Percentiles rank a stretch among this genome's conserved stretches.
Conservation (phyloP, 2,113 vertebrate species). For the Apus apus region DNA sequence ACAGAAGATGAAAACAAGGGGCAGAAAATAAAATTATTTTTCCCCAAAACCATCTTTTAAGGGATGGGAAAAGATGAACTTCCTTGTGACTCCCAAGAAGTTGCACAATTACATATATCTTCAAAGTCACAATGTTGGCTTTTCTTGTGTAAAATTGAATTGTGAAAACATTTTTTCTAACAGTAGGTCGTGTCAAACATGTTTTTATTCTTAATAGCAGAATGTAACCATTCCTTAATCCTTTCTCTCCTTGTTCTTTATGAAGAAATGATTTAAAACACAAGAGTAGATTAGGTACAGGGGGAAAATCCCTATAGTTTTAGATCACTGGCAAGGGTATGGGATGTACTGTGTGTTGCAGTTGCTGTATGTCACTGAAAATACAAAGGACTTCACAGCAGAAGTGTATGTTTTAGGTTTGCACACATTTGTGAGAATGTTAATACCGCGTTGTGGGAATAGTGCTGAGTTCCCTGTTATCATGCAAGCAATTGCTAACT, state of each 20-base stretch:
- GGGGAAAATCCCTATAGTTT: background rate
- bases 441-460: constrained; percentile 54
- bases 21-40: background rate
- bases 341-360: background rate
- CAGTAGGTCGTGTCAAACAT: background rate
- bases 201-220: background rate
- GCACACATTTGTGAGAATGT: constrained; percentile 49
- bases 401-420: constrained; percentile 7
- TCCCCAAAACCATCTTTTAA: constrained; percentile 23
- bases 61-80: background rate
- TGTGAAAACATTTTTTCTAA: background rate
- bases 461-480: constrained; percentile 80
- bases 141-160: background rate
- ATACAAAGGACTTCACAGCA: background rate
- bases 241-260: constrained; percentile 3
- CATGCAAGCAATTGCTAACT: constrained; percentile 87
- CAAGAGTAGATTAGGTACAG: background rate
- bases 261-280: background rate
- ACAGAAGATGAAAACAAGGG: background rate
- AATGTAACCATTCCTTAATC: background rate
- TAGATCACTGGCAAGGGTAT: background rate
- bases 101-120: background rate
- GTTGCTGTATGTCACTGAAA: background rate
- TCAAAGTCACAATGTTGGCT: background rate
- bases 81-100: background rate